Conservation (phyloP, 2,888 invertebrate genomes). For the Emmelina monodactyla region DNA sequence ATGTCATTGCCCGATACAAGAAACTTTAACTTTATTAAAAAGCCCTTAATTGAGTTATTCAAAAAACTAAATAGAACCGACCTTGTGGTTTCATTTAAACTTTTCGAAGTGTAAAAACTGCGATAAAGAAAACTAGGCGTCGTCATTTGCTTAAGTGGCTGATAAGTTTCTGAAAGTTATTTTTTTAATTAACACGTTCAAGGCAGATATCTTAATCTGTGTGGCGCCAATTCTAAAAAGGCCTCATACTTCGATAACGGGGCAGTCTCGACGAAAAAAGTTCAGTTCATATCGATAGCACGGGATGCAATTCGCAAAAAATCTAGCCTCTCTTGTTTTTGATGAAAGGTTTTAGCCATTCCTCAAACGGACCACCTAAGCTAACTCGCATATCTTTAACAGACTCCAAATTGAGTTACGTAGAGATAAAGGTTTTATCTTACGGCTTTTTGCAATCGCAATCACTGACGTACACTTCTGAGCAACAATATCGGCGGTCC, state of each 20-base stretch:
- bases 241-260: constrained; percentile 51
- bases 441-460: too few relatives aligned
- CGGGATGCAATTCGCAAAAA: constrained; percentile 49
- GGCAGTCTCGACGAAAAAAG: constrained; percentile 45
- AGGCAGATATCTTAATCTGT: constrained; percentile 58
- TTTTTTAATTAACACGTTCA: constrained; percentile 64
- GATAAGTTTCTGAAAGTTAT: constrained; percentile 37
- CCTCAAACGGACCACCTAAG: constrained; percentile 37
- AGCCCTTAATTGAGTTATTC: too few relatives aligned
- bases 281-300: constrained; percentile 32
- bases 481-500: too few relatives aligned
- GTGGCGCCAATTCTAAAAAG: constrained; percentile 59
- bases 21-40: too few relatives aligned
- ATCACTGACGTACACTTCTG: too few relatives aligned
- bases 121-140: constrained; percentile 40
- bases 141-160: constrained; percentile 48
- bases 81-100: constrained; percentile 38
- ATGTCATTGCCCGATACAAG: too few relatives aligned
- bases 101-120: constrained; percentile 47
- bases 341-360: constrained; percentile 35
- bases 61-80: too few relatives aligned
- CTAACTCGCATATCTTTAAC: neutral
- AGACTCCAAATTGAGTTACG: neutral
- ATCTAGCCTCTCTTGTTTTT: constrained; percentile 28
- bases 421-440: too few relatives aligned